These are phyloP conservation scores for Melinopterus prodromus DNA, from an alignment of 2,888 invertebrate species.

Conservation along the genomic window DNA sequence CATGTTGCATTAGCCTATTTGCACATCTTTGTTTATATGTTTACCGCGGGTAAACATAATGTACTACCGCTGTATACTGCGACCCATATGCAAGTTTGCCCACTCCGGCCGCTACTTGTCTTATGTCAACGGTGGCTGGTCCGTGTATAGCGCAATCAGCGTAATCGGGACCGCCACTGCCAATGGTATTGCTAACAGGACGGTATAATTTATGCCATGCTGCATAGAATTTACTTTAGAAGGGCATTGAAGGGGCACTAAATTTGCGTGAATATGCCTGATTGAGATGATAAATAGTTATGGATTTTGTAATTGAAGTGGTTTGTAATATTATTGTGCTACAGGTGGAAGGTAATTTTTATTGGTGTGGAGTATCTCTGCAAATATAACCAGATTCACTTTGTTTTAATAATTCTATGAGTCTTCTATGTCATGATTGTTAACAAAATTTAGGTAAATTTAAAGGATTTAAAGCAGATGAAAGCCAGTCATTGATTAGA, in stretches of 20 bases:
- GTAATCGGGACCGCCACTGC: not conserved
- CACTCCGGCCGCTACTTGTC: not conserved
- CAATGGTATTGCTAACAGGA: not conserved
- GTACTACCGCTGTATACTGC: not conserved
- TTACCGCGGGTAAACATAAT: slow-evolving; percentile 13
- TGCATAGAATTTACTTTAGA: not conserved
- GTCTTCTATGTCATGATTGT: too few species aligned
- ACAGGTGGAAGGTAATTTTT: too few species aligned
- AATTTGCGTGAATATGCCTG: not conserved
- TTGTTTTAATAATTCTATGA: too few species aligned
- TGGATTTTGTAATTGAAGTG: too few species aligned
- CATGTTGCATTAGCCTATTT: slow-evolving; percentile 17
- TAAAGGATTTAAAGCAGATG: too few species aligned
- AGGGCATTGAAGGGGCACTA: not conserved
- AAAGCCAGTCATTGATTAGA: too few species aligned
- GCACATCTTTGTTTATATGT: slow-evolving; percentile 24
- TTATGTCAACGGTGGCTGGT: not conserved
- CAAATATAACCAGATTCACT: too few species aligned
- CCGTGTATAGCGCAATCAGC: not conserved
- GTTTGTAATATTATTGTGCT: too few species aligned
- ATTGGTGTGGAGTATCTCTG: too few species aligned
- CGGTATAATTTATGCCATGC: not conserved
- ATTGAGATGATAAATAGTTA: not conserved
- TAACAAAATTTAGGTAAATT: too few species aligned
- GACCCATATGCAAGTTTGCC: not conserved